Base-by-base conservation (phyloP, 2,113 vertebrate genomes). In the Oreochromis tanganicae region DNA sequence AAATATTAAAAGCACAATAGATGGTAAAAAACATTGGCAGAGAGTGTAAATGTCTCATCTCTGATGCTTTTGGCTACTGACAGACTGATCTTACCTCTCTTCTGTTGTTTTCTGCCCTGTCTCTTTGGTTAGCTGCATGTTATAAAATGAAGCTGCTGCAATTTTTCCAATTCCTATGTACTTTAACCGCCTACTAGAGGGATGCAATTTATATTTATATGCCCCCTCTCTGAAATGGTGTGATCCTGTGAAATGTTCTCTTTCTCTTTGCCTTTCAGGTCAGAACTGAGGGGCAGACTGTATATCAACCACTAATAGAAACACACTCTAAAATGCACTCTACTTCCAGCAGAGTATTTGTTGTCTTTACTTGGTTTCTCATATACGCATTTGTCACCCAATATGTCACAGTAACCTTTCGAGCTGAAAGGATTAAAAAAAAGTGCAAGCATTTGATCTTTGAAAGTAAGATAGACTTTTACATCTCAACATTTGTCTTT, bases 341-440 rank as follows among this genome's bases (percentile, higher is more conserved):
- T 48, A 46, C 27, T 41, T 81, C 32, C 38, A 34, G 56, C 4
- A 7, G 55, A 59, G 24, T 24, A 12, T 81, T 75, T 88, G 32
- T 52, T 63, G 12, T 36, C 75, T 36, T 73, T 34, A 48, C 2
- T 48, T 83, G 32, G 13, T 41, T 80, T 52, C 57, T 36, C 12
- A 14, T 56, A 8, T 24, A 55, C 13, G 8, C 10, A 5, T 87
- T 88, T 71, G 21, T 82, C 68, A 52, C 7, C 5, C 29, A 9
- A 19, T 46, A 68, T 83, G 80, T 83, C 43, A 50, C 41, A 11
- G 59, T 87, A 85, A 83, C 91, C 85, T 94, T 94, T 89, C 3
- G 43, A 59, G 80, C 43, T 85, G 34, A n/a, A 38, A 14, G 8
- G 55, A 63, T 61, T 81, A 36, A 3, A 71, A 41, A 59, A 56